Evolutionary conservation across 2,113 vertebrate genomes (phyloP), one percentile per base, ranked within the genome.

Genomic region (Lynx canadensis): DNA sequence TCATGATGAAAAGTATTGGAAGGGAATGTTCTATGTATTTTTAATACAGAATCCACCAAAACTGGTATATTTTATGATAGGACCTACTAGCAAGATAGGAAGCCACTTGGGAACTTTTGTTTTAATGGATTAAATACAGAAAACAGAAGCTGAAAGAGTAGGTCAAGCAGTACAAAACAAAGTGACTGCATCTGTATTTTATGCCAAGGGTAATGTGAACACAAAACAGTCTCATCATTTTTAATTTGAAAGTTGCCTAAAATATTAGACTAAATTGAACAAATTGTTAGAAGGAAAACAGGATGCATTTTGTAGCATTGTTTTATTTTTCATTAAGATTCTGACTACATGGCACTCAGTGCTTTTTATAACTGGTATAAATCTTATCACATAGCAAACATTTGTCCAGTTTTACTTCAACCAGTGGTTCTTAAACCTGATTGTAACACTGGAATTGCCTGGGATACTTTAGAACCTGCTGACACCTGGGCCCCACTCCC

Each of bases 111-210:
- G 25, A 92, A 87, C 31, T 88, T 92, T 63, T 57, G 25, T 55
- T 74, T 91, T 55, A 82, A 81, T 88, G 21, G 38, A 57, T 65
- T 93, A 82, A 93, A 68, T 66, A 76, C 29, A 91, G 76, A 92
- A 95, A 95, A 82, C 27, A 91, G 79, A 96, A 96, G 57, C n/a
- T 89, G 73, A 82, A 96, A 50, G 66, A 52, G 52, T 52, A 93
- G 25, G 8, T 89, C 10, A 85, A 90, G 73, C 19, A 89, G 41
- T 71, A 82, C 25, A 86, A 96, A 96, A 95, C 50, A 63, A 90
- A 71, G 38, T 65, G 14, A 83, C 10, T 80, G 8, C 15, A 48
- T 80, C n/a, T 95, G 16, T 86, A 69, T 80, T 83, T 84, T 60
- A 66, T 81, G 71, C 7, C 15, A 1, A 33, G 10, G n/a, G 50